These are phyloP conservation scores for Condylura cristata DNA, from an alignment of 2,113 vertebrate species.

Conservation along the genomic window DNA sequence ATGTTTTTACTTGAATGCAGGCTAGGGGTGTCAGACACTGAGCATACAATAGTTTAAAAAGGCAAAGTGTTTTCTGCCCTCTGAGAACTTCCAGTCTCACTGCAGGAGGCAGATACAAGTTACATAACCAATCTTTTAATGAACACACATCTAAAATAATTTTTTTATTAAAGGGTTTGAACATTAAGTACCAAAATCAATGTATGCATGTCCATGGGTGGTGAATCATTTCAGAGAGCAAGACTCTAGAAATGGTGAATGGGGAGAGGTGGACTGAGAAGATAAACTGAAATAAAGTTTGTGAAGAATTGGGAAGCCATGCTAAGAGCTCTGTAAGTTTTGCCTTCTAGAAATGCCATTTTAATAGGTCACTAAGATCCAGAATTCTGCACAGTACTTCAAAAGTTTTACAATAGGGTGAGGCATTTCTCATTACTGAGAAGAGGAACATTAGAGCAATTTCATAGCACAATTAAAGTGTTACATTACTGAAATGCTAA, in stretches of 20 bases:
- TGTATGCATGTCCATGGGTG: background rate
- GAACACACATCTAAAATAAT: background rate
- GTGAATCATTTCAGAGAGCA: background rate
- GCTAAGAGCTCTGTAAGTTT: background rate
- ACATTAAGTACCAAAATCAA: background rate
- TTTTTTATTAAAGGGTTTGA: background rate
- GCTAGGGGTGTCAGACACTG: background rate
- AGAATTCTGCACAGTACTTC: slow-evolving; percentile 31
- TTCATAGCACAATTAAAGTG: slow-evolving; percentile 60
- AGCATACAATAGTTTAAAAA: background rate
- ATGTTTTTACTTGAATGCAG: background rate
- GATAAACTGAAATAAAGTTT: background rate
- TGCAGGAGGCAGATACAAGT: background rate
- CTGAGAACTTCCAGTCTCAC: background rate
- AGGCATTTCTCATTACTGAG: slow-evolving; percentile 65
- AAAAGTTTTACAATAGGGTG: slow-evolving; percentile 56
- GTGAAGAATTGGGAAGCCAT: background rate
- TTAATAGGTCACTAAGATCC: background rate
- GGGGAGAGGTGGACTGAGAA: background rate
- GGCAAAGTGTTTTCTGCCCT: background rate
- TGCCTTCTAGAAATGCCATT: background rate
- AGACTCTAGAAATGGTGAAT: background rate
- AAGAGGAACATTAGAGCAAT: slow-evolving; percentile 64
- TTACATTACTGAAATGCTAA: slow-evolving; percentile 74
- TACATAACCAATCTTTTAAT: background rate